Base-by-base conservation (phyloP, 2,888 invertebrate species). In the Drosophila mayaguana region DNA sequence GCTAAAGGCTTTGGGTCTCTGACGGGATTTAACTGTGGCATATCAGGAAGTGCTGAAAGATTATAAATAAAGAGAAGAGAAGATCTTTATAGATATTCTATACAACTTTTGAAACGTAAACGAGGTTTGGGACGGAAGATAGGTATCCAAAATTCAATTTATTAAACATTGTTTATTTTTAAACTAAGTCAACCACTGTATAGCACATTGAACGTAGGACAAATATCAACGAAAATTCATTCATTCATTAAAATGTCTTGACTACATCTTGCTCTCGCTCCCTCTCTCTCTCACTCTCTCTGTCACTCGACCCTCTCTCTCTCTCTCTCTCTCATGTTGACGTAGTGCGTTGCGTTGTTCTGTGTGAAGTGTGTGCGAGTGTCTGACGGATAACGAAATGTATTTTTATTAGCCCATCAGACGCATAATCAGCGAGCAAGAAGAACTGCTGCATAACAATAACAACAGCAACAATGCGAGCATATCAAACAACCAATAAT, bases 371-470 rank as follows among this genome's bases (percentile, higher is more conserved):
- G 66, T 55, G 48, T 57, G 42, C 22, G 74, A 61, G 63, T 63
- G 59, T 59, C 60, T 59, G 42, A 20, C 63, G 68, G 50, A 32
- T 63, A 78, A 75, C 72, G 76, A 84, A 84, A 90, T 90, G 83
- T 89, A 90, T 89, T 90, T 90, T 81, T 83, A 89, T 89, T 89
- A 85, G 90, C 81, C 69, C 90, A 77, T 83, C 78, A 63, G 66
- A 38, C 77, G 73, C 72, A 80, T 77, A 77, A 80, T 80, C 72
- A 80, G 70, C 82, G 2, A 28, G 74, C 72, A 71, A 70, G 77
- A 75, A 81, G 79, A 77, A 87, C 84, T 87, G 89, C 89, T 89
- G 87, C 89, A 86, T 84, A 88, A 88, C 68, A 86, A 88, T 50
- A 78, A 78, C 60, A 77, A 73, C 61, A 76, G 22, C 22, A 45